Evolutionary conservation across 1,140 invertebrate species (phyloP).

Genomic region (Thalassaphorura encarpata): DNA sequence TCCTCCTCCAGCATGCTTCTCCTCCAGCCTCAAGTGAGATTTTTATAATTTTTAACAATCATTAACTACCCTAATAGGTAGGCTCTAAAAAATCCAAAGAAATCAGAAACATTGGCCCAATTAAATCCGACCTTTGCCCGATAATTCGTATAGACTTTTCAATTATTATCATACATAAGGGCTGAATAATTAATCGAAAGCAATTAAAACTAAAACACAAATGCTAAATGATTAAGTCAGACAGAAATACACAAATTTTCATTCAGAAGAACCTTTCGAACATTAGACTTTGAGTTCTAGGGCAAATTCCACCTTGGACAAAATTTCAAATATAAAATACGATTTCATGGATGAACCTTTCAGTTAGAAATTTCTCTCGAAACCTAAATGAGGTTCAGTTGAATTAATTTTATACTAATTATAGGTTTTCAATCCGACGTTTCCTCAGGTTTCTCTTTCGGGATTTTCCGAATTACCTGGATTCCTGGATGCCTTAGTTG

Average conservation of each 20-base stretch:
- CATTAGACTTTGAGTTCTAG: too few relatives aligned
- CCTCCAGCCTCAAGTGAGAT: conserved; percentile 32
- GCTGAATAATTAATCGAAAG: too few relatives aligned
- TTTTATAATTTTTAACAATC: too few relatives aligned
- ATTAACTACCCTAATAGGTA: too few relatives aligned
- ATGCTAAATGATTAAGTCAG: neutral
- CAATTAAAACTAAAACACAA: neutral
- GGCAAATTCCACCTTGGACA: too few relatives aligned
- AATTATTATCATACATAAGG: too few relatives aligned
- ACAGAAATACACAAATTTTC: too few relatives aligned
- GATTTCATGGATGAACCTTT: neutral
- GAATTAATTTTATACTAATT: neutral
- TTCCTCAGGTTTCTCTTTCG: conserved; percentile 28
- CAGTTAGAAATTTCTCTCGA: neutral
- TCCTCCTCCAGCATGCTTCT: conserved; percentile 33
- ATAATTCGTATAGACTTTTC: too few relatives aligned
- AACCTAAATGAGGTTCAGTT: neutral
- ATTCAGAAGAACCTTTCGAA: too few relatives aligned
- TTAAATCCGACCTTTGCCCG: too few relatives aligned
- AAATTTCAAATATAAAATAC: neutral
- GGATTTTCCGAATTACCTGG: conserved; percentile 32
- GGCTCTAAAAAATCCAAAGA: too few relatives aligned
- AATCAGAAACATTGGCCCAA: too few relatives aligned
- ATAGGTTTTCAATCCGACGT: neutral
- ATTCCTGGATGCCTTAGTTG: conserved; percentile 31